These are phyloP conservation scores for Drosophila multiciliata DNA, from an alignment of 2,888 invertebrate species.

Conservation along the genomic window DNA sequence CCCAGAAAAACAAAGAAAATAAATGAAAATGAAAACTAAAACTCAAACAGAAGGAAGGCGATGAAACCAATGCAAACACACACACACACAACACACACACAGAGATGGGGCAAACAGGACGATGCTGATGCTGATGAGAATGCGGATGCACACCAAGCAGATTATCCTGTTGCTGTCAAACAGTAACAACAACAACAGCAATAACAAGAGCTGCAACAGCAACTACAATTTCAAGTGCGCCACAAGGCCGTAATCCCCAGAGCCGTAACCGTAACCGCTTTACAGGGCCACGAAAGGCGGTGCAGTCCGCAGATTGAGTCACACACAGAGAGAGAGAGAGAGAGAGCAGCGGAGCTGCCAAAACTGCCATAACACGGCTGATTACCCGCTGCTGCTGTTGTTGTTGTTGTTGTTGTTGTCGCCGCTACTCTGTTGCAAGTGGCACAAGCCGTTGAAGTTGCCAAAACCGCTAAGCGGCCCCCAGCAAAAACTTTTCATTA, in stretches of 20 bases:
- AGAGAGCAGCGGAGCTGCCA: constrained; percentile 32
- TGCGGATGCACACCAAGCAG: constrained; percentile 51
- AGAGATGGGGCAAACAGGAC: constrained; percentile 17
- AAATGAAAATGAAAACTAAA: constrained; percentile 38
- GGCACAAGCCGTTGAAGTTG: constrained; percentile 53
- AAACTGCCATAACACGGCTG: constrained; percentile 65
- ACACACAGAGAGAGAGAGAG: constrained; percentile 4
- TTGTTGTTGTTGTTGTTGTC: constrained; percentile 6
- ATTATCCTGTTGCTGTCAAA: constrained; percentile 66
- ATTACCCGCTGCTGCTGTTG: constrained; percentile 44
- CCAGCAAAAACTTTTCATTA: constrained; percentile 74
- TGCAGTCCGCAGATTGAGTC: constrained; percentile 47
- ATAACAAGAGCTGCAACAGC: constrained; percentile 6
- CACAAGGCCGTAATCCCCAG: constrained; percentile 65
- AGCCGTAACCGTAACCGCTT: constrained; percentile 56
- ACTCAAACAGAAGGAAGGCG: constrained; percentile 39
- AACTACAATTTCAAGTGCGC: constrained; percentile 61
- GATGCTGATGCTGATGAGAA: constrained; percentile 42
- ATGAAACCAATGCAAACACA: constrained; percentile 43
- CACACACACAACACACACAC: constrained; percentile 15
- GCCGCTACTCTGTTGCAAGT: constrained; percentile 22
- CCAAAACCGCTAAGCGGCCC: constrained; percentile 73
- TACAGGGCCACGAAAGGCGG: constrained; percentile 47
- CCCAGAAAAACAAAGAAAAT: constrained; percentile 16
- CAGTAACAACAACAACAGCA: constrained; percentile 28